Evolutionary conservation across 2,797 vertebrate species (phyloP).

Genomic region (Hephaestus fuliginosus): DNA sequence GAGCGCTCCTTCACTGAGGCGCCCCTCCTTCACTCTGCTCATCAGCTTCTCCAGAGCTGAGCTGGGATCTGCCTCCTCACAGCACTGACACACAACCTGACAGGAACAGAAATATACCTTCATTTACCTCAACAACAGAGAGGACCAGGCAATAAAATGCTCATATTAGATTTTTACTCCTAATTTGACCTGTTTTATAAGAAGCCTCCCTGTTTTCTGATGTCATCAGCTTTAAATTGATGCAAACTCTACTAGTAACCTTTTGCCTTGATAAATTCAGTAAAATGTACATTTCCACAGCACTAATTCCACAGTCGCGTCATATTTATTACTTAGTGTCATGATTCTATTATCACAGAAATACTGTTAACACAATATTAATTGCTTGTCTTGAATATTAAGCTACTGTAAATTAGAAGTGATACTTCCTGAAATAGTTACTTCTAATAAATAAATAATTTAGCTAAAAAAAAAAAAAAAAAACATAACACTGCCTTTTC

Average conservation of each 20-base stretch:
- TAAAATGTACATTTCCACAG: neutral
- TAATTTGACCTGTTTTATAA: neutral
- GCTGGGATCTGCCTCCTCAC: constrained; percentile 75
- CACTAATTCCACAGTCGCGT: neutral
- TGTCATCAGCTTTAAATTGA: neutral
- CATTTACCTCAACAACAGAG: neutral
- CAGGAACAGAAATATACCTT: neutral
- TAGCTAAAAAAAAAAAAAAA: neutral
- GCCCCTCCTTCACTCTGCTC: constrained; percentile 81
- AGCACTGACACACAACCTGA: constrained; percentile 89
- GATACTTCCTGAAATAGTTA: no score
- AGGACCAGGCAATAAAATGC: neutral
- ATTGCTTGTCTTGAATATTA: neutral
- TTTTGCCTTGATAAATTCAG: neutral
- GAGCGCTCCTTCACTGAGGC: constrained; percentile 80
- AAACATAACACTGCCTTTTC: neutral
- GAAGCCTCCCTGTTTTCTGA: neutral
- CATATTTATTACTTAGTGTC: neutral
- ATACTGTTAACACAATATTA: neutral
- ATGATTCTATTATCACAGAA: neutral
- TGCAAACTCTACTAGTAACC: no score
- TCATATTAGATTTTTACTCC: neutral
- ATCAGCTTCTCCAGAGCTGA: constrained; percentile 80
- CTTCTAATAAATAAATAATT: no score
- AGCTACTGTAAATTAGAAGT: neutral